phyloP scores from a whole-genome alignment of 2,888 invertebrate genomes.

The Drosophila testacea region DNA sequence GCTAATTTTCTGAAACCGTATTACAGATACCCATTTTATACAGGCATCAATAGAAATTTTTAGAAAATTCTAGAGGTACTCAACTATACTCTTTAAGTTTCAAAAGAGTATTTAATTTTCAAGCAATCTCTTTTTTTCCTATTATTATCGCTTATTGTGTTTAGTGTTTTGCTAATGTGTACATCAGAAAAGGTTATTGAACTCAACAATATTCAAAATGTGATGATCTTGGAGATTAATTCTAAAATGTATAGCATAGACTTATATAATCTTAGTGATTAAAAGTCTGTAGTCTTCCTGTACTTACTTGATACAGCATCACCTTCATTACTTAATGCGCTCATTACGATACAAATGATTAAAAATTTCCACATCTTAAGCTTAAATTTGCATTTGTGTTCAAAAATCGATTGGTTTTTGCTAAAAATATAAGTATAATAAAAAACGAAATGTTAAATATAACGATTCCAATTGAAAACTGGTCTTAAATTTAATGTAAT shows the following conservation, averaged over 20 bases:
- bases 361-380: constrained; percentile 80
- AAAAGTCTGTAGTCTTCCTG: constrained; percentile 8
- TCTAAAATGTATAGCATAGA: not conserved
- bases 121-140: too few relatives aligned
- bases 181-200: constrained; percentile 11
- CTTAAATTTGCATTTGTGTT: constrained; percentile 48
- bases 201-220: not conserved
- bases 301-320: constrained; percentile 71
- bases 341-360: constrained; percentile 74
- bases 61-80: too few relatives aligned
- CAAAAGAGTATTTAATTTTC: constrained; percentile 2
- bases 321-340: constrained; percentile 65
- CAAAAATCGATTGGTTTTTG: constrained; percentile 35
- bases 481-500: constrained; percentile 37
- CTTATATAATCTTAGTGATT: constrained; percentile 11
- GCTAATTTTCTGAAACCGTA: too few relatives aligned
- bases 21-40: too few relatives aligned
- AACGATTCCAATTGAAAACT: constrained; percentile 38
- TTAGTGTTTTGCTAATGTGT: not conserved
- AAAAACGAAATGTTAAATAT: not conserved
- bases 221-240: constrained; percentile 25
- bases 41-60: too few relatives aligned
- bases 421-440: constrained; percentile 21
- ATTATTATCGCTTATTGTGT: not conserved
- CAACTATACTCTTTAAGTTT: not conserved